Base-by-base conservation (phyloP, 1,140 invertebrate genomes). In the Belonocnema kinseyi region DNA sequence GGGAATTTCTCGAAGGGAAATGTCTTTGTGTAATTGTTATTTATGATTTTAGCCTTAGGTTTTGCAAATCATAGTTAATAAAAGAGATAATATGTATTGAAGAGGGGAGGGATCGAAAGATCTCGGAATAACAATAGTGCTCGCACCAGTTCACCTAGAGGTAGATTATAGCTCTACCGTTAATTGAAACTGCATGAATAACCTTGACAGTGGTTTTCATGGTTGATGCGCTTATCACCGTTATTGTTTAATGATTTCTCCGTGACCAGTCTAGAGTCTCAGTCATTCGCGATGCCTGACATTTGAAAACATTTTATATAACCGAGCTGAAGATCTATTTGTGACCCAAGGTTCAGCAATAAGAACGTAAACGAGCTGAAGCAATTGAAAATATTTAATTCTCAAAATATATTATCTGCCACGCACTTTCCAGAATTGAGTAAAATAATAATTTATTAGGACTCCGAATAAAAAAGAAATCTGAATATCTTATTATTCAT, bases 231-330 rank as follows among this genome's bases (percentile, higher is more conserved):
- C 80, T 77, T 80, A 75, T 77, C 71, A 77, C 79, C 70, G 78
- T 83, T 83, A 77, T 80, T 80, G 73, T 80, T 76, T 78, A 79
- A 76, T 72, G 76, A 66, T 79, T 73, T 82, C 73, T 76, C 72
- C 33, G 17, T 40, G 61, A 46, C 33, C 33, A 66, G 61, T 40
- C 61, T 66, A 13, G 14, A 66, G 61, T n/a, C 61, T 66, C 0
- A 66, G 61, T 40, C 33, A 66, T 66, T 66, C 33, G 61, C 26
- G 61, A 66, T 33, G 61, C 14, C 26, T 66, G 61, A 40, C 61
- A 66, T 66, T 66, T 66, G 14, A 66, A 66, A 66, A 40, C 61
- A 21, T 66, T 66, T 66, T n/a, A 33, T 66, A 46, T 66, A 66
- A 16, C 26, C 61, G 14, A 40, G 61, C 61, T 40, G 61, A 66